Evolutionary conservation across 2,113 vertebrate species (phyloP).

Genomic region (Salvelinus namaycush): DNA sequence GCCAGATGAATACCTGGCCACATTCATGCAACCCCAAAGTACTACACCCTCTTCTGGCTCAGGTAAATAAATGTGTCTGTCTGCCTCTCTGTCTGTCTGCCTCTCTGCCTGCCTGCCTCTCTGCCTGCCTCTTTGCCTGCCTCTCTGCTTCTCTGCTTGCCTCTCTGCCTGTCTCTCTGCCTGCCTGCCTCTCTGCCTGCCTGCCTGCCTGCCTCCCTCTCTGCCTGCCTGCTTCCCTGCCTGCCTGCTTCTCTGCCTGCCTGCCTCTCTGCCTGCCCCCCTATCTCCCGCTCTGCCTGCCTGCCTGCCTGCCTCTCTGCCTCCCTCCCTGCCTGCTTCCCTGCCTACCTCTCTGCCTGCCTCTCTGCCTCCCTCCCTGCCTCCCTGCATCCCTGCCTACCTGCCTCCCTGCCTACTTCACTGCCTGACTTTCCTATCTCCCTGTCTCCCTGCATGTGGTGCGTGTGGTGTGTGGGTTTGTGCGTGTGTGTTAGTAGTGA

Average conservation of each 20-base stretch:
- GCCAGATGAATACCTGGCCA: no score
- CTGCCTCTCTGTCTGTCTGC: not conserved
- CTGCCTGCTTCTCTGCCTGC: not conserved
- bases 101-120: not conserved
- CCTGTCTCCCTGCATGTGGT: not conserved
- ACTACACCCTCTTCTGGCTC: no score
- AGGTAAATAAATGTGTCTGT: not conserved
- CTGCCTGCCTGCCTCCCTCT: not conserved
- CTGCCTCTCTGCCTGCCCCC: not conserved
- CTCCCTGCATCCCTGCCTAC: no score
- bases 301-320: not conserved
- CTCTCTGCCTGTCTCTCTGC: not conserved
- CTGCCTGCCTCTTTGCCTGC: not conserved
- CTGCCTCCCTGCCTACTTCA: constrained; percentile 38
- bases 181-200: not conserved
- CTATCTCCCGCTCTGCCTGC: not conserved
- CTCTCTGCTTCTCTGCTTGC: not conserved
- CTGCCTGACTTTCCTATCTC: constrained; percentile 51
- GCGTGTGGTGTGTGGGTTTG: not conserved
- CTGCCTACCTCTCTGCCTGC: not conserved
- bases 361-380: not conserved
- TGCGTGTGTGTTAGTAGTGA: not conserved
- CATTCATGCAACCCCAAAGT: no score
- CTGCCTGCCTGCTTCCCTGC: not conserved
- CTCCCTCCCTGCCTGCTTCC: not conserved